A percentile compares a stretch with the other conserved stretches of the same genome.
phyloP scores from a whole-genome alignment of 2,888 invertebrate species.

The Aproaerema taeniolella region DNA sequence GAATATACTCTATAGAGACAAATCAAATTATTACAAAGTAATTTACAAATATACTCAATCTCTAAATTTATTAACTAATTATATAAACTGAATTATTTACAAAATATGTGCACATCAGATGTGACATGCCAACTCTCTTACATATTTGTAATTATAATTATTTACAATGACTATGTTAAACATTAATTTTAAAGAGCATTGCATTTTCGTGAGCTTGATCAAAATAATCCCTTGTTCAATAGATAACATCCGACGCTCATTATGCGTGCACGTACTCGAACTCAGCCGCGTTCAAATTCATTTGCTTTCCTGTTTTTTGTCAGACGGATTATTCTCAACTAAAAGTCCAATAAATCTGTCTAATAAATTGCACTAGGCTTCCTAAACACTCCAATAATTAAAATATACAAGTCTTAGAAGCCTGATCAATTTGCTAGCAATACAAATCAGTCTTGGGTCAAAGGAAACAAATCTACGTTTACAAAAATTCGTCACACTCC shows the following conservation, averaged over 20 bases:
- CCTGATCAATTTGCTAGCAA: constrained; percentile 47
- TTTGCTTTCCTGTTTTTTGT: constrained; percentile 20
- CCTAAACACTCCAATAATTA: constrained; percentile 25
- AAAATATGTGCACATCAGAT: constrained; percentile 59
- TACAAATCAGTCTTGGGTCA: constrained; percentile 68
- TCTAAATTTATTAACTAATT: constrained; percentile 62
- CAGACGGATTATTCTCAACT: background rate
- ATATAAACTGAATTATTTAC: constrained; percentile 72
- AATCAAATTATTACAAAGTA: constrained; percentile 65
- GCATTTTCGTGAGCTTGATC: constrained; percentile 69
- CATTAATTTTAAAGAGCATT: constrained; percentile 68
- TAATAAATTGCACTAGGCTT: constrained; percentile 26
- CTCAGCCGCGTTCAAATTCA: constrained; percentile 35
- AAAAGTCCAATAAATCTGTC: background rate
- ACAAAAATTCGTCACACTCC: constrained; percentile 37
- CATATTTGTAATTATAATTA: constrained; percentile 57
- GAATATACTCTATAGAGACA: constrained; percentile 63
- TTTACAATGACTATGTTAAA: constrained; percentile 74
- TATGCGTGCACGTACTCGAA: constrained; percentile 33
- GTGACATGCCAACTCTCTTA: constrained; percentile 57
- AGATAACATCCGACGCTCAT: constrained; percentile 28
- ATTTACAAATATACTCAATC: constrained; percentile 71
- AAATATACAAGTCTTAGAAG: constrained; percentile 27
- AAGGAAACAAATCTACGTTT: constrained; percentile 53
- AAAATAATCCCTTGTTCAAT: constrained; percentile 66